Evolutionary conservation across 2,888 invertebrate species (phyloP).

Genomic region (Eumacrocentrus americanus): DNA sequence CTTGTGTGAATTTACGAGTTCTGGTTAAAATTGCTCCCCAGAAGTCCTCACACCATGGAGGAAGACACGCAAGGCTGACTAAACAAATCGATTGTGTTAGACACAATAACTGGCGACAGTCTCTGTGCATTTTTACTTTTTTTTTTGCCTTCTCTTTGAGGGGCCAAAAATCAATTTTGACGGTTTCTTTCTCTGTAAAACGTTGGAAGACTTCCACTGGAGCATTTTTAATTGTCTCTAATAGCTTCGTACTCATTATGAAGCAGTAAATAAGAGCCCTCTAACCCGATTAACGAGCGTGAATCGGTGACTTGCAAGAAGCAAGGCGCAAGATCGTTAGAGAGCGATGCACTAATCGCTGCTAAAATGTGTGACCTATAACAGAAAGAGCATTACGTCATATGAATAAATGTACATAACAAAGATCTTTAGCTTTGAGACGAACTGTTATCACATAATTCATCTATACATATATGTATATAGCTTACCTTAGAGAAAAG

Average conservation of each 20-base stretch:
- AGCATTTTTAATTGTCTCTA: slow-evolving; percentile 44
- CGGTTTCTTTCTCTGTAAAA: not conserved
- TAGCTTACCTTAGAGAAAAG: too few relatives aligned
- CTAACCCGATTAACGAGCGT: slow-evolving; percentile 47
- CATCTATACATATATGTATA: too few relatives aligned
- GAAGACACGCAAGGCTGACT: not conserved
- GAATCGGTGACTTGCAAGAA: slow-evolving; percentile 38
- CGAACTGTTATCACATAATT: too few relatives aligned
- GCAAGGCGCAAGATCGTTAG: slow-evolving; percentile 46
- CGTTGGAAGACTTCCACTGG: not conserved
- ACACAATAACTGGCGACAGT: not conserved
- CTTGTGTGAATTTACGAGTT: too few relatives aligned
- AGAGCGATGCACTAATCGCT: slow-evolving; percentile 47
- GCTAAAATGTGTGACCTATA: slow-evolving; percentile 57
- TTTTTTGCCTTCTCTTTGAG: not conserved
- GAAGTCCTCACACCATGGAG: slow-evolving; percentile 1
- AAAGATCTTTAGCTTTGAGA: too few relatives aligned
- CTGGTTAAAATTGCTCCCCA: not conserved
- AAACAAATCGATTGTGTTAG: not conserved
- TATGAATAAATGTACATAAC: too few relatives aligned
- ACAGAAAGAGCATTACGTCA: slow-evolving; percentile 26
- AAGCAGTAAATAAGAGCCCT: slow-evolving; percentile 36
- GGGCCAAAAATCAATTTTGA: slow-evolving; percentile 10
- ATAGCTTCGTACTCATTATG: slow-evolving; percentile 46
- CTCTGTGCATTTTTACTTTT: not conserved